Percentiles rank a stretch among this genome's conserved stretches.
These are phyloP conservation scores for Lagria hirta DNA, from an alignment of 2,888 invertebrate genomes.

Conservation along the genomic window DNA sequence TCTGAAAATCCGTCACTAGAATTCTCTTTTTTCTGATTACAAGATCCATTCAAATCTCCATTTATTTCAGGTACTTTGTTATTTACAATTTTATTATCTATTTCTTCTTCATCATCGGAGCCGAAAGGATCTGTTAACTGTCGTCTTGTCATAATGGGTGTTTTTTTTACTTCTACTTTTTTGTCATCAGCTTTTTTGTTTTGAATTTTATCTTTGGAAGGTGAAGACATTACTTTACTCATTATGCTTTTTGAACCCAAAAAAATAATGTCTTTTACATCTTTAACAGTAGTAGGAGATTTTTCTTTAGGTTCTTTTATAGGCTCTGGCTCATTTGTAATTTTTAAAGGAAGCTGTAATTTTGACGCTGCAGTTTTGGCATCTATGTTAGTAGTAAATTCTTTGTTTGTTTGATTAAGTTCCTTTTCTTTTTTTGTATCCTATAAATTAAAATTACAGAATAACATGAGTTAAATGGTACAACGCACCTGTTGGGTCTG, in stretches of 20 bases:
- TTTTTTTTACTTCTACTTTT: conserved; percentile 44
- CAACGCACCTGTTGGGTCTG: conserved; percentile 43
- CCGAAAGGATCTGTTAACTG: conserved; percentile 88
- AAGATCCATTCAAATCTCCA: conserved; percentile 34
- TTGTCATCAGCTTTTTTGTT: conserved; percentile 48
- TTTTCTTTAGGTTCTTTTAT: conserved; percentile 54
- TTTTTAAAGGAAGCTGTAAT: conserved; percentile 46
- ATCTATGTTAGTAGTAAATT: conserved; percentile 21
- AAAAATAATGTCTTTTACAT: conserved; percentile 70
- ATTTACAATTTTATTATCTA: conserved; percentile 33
- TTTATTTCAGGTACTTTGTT: conserved; percentile 39
- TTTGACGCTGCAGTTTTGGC: conserved; percentile 42
- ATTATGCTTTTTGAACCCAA: conserved; percentile 72
- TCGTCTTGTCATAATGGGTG: conserved; percentile 76
- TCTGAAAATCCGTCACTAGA: conserved; percentile 42
- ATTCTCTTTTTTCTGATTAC: conserved; percentile 29
- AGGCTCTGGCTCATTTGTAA: conserved; percentile 43
- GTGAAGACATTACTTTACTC: conserved; percentile 71
- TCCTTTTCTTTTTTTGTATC: conserved; percentile 36
- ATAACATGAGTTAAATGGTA: neutral
- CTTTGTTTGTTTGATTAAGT: conserved; percentile 39
- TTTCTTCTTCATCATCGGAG: conserved; percentile 71
- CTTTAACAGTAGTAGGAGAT: conserved; percentile 65
- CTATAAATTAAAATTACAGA: conserved; percentile 22
- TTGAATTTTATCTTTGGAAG: conserved; percentile 66